Conservation (phyloP, 2,888 invertebrate species). For the Erebia ligea region DNA sequence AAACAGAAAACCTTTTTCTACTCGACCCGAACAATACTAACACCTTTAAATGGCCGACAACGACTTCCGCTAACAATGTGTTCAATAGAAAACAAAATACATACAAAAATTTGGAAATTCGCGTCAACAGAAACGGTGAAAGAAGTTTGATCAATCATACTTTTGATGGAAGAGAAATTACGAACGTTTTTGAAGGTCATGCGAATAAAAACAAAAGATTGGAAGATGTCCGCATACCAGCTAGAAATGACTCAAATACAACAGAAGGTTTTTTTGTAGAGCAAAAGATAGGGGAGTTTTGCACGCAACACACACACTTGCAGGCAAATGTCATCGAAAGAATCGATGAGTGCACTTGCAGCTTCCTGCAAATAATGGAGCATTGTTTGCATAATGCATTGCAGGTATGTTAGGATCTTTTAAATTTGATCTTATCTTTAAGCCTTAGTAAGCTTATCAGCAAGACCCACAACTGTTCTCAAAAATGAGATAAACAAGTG, state of each 20-base stretch:
- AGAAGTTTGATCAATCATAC: not conserved
- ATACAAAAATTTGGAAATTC: not conserved
- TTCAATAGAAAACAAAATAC: not conserved
- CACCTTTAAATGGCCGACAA: not conserved
- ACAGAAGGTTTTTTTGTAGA: not conserved
- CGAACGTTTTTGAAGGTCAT: not conserved
- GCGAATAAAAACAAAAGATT: not conserved
- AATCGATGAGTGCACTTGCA: not conserved
- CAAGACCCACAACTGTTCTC: no score
- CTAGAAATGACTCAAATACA: not conserved
- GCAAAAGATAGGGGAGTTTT: not conserved
- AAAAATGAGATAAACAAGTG: no score
- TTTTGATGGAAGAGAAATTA: not conserved
- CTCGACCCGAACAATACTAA: not conserved
- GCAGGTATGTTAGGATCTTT: not conserved
- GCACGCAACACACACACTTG: not conserved
- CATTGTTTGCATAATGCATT: not conserved
- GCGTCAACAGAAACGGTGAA: not conserved
- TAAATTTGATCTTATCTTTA: not conserved
- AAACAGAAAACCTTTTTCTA: slow-evolving; percentile 2
- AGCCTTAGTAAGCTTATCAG: no score
- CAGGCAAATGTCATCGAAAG: not conserved
- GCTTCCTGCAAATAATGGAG: not conserved
- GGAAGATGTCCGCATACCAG: not conserved
- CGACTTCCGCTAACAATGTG: not conserved